Percentiles rank a stretch among this genome's conserved stretches.
Conservation (phyloP, 2,888 invertebrate genomes). For the Cetonia aurata region DNA sequence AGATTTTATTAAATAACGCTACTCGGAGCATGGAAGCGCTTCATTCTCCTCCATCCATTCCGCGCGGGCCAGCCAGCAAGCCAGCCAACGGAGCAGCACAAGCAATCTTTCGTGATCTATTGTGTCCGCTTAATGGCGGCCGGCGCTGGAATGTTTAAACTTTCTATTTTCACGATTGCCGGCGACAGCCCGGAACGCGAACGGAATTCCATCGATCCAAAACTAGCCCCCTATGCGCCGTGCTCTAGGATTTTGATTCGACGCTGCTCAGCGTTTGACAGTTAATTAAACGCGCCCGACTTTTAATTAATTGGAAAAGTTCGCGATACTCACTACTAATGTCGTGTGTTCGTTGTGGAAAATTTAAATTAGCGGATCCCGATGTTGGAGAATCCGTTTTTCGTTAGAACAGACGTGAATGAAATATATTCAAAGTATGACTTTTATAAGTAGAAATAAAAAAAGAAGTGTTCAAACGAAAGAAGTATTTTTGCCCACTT, state of each 20-base stretch:
- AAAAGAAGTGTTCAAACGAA: too few relatives aligned
- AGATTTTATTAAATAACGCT: too few relatives aligned
- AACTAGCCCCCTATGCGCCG: neutral
- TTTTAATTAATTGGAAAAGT: slow-evolving; percentile 36
- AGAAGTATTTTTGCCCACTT: too few relatives aligned
- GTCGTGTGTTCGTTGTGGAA: neutral
- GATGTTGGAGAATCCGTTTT: too few relatives aligned
- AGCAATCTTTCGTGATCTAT: slow-evolving; percentile 10
- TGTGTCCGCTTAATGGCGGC: slow-evolving; percentile 30
- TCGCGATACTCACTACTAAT: slow-evolving; percentile 14
- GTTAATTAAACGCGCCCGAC: slow-evolving; percentile 31
- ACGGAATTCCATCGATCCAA: slow-evolving; percentile 24
- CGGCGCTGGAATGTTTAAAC: slow-evolving; percentile 24
- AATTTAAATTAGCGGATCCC: neutral
- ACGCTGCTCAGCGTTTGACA: slow-evolving; percentile 4
- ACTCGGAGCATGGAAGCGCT: neutral
- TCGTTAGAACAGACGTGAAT: too few relatives aligned
- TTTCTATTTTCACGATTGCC: slow-evolving; percentile 34
- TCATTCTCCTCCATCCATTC: neutral
- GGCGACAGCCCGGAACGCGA: slow-evolving; percentile 17
- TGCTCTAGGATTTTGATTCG: slow-evolving; percentile 21
- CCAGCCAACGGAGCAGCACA: neutral
- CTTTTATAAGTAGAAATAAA: too few relatives aligned
- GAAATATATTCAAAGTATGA: too few relatives aligned
- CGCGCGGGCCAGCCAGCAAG: neutral